A percentile compares a stretch with the other conserved stretches of the same genome.
These are phyloP conservation scores for Myopa tessellatipennis DNA, from an alignment of 2,888 invertebrate genomes.

Conservation along the genomic window DNA sequence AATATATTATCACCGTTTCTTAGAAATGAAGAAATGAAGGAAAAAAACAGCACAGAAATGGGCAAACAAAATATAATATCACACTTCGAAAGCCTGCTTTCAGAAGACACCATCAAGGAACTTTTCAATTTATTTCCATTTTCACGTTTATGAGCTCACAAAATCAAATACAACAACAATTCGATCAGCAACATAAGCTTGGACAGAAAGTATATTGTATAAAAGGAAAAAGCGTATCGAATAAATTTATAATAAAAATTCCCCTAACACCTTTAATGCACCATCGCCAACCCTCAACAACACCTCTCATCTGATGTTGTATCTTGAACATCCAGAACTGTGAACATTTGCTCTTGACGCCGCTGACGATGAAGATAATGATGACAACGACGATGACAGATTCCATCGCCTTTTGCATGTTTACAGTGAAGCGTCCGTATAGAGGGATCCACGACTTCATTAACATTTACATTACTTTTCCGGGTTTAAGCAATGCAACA, in stretches of 20 bases:
- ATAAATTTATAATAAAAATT: no score
- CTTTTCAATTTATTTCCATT: constrained; percentile 33
- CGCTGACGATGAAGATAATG: not conserved
- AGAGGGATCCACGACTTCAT: not conserved
- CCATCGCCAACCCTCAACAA: no score
- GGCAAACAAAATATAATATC: no score
- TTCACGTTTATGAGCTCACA: constrained; percentile 1
- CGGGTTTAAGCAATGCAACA: not conserved
- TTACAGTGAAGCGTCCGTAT: not conserved
- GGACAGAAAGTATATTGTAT: not conserved
- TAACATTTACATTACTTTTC: constrained; percentile 7
- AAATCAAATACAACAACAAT: not conserved
- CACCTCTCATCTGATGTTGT: not conserved
- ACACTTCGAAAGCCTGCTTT: no score
- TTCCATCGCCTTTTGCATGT: not conserved
- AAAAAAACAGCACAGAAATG: no score
- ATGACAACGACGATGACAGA: not conserved
- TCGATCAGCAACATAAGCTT: not conserved
- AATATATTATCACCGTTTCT: no score
- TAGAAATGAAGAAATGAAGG: no score
- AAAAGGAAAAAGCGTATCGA: not conserved
- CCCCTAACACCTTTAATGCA: no score
- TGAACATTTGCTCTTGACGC: constrained; percentile 6
- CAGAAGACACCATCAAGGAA: no score
- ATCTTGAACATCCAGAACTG: not conserved